Evolutionary conservation across 2,113 vertebrate species (phyloP), one percentile per base, ranked within the genome.

Genomic region (Chitala chitala): DNA sequence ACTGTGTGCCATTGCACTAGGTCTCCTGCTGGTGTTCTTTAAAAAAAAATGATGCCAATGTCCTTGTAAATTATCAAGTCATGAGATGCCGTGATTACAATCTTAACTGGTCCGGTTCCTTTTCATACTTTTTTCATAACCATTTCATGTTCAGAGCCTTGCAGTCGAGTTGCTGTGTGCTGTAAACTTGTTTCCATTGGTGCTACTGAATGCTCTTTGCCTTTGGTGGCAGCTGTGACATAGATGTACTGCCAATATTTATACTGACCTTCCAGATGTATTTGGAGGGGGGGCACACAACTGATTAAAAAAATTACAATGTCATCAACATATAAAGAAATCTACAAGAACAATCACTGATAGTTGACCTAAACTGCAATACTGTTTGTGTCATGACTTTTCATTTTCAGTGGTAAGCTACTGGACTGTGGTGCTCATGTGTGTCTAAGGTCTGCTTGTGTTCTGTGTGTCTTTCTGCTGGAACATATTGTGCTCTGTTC

Each of bases 401-500:
- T n/a, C n/a, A n/a, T n/a, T 46, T 46, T 68, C 40, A 17, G 24
- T 68, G 24, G 42, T 66, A 15, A 13, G n/a, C 22, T 24, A 66
- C 5, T 7, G 22, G 36, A 46, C 38, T 5, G 3, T 22, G 15
- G 2, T 51, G 7, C n/a, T 36, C n/a, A 40, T 66, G 38, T 17
- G 42, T 46, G 64, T 12, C n/a, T 42, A 29, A 68, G n/a, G n/a
- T n/a, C n/a, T n/a, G n/a, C n/a, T n/a, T n/a, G 64, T 50, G 17
- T 50, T 63, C 50, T 73, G 36, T 42, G 44, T 58, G 26, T 12
- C 22, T 73, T 31, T 73, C 56, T 63, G 9, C 20, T 63, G 26
- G 20, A 31, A 58, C 58, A 73, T 58, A 73, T 61, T 73, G 42
- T 64, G 71, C 58, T 64, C 56, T 50, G 17, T 36, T 48, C 44